phyloP scores from a whole-genome alignment of 2,888 invertebrate genomes.

The Sepioteuthis lessoniana region DNA sequence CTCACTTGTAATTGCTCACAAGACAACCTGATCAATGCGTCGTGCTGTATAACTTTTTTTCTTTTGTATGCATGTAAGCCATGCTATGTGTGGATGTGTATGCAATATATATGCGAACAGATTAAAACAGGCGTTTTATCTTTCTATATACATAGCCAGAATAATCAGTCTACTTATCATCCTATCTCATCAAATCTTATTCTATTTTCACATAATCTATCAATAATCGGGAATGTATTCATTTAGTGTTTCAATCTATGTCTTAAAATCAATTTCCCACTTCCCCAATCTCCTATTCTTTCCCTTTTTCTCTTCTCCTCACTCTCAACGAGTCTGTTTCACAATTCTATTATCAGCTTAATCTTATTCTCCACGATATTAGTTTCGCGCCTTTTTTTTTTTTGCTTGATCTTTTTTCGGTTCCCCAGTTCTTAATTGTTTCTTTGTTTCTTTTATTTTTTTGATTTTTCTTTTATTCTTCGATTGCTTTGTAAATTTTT shows the following conservation, averaged over 20 bases:
- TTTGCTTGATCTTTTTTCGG: background rate
- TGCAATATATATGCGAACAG: background rate
- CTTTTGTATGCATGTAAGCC: background rate
- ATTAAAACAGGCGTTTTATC: background rate
- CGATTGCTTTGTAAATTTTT: background rate
- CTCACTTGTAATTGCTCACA: too few relatives aligned
- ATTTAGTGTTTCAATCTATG: slow-evolving; percentile 21
- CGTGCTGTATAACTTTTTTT: background rate
- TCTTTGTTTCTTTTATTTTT: background rate
- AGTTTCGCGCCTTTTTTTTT: background rate
- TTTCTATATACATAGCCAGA: background rate
- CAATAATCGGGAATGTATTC: background rate
- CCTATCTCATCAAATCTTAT: background rate
- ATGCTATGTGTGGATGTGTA: background rate
- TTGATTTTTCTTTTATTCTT: background rate
- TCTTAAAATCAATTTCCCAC: background rate
- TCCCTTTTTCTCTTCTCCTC: background rate
- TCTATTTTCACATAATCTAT: background rate
- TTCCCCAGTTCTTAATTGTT: background rate
- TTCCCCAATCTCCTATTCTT: background rate
- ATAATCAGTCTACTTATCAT: background rate
- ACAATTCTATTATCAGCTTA: background rate
- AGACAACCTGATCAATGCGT: background rate
- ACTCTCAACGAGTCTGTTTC: background rate
- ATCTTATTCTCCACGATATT: background rate